phyloP scores from a whole-genome alignment of 2,797 vertebrate genomes.

The Pteronotus mesoamericanus region DNA sequence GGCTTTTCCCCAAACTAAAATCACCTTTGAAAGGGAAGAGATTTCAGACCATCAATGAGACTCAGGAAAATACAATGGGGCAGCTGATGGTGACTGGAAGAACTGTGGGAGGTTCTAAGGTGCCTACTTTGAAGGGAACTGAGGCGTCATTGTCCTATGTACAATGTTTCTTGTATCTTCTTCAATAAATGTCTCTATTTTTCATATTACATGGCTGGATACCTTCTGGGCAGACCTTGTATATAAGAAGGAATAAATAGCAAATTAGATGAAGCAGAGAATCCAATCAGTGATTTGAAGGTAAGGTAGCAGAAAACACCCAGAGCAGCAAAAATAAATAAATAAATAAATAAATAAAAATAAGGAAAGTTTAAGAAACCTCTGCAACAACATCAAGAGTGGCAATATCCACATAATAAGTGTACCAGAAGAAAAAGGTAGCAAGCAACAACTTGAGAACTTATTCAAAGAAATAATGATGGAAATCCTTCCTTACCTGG shows the following conservation, averaged over 20 bases:
- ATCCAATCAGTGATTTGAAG: neutral
- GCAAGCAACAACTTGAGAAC: neutral
- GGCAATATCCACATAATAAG: neutral
- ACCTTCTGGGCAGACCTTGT: neutral
- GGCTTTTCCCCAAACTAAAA: neutral
- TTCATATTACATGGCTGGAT: neutral
- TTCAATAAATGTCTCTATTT: neutral
- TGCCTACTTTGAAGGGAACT: neutral
- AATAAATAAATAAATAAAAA: neutral
- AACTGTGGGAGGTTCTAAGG: neutral
- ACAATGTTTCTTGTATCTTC: neutral
- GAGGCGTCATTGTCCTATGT: neutral
- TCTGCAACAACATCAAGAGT: neutral
- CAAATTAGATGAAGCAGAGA: neutral
- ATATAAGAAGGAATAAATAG: neutral
- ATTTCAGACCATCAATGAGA: neutral
- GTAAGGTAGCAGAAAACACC: neutral
- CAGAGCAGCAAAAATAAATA: neutral
- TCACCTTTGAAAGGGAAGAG: neutral
- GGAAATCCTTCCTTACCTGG: neutral
- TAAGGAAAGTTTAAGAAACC: neutral
- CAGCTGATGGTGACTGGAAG: too few species aligned
- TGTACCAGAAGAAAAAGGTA: neutral
- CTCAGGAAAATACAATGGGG: neutral
- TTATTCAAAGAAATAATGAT: neutral